phyloP scores from a whole-genome alignment of 2,797 vertebrate species.

The Philypnodon macrostomus region DNA sequence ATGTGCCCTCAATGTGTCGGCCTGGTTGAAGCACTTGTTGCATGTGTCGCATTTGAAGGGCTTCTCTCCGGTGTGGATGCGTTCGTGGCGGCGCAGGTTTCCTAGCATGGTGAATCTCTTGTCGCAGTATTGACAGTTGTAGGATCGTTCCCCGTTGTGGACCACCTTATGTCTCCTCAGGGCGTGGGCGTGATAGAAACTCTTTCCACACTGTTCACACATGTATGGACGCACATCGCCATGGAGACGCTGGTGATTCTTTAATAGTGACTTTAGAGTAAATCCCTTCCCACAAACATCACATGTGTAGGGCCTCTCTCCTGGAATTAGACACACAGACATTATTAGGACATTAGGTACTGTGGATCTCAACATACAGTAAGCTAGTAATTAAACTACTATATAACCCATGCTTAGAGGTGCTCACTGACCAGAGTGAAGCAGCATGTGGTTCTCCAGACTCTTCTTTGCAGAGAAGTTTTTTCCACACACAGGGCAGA shows the following conservation, averaged over 20 bases:
- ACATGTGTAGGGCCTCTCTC: conserved; percentile 68
- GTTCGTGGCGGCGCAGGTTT: conserved; percentile 80
- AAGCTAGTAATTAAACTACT: too few relatives aligned
- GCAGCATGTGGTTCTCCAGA: conserved; percentile 65
- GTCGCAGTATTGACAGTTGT: conserved; percentile 74
- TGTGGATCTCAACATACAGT: too few relatives aligned
- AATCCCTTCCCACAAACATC: conserved; percentile 69
- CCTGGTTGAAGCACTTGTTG: conserved; percentile 81
- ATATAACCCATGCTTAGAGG: too few relatives aligned
- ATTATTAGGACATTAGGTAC: too few relatives aligned
- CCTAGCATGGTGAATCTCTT: conserved; percentile 79
- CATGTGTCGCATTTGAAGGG: conserved; percentile 77
- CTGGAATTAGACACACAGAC: conserved; percentile 14
- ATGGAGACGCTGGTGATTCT: conserved; percentile 75
- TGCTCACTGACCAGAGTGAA: conserved; percentile 64
- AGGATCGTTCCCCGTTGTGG: conserved; percentile 75
- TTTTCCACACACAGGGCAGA: conserved; percentile 62
- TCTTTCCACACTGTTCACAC: conserved; percentile 77
- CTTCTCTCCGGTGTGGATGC: conserved; percentile 84
- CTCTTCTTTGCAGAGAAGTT: conserved; percentile 65
- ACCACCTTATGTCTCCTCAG: conserved; percentile 77
- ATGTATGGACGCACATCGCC: conserved; percentile 66
- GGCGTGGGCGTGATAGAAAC: conserved; percentile 74
- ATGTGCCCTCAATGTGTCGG: conserved; percentile 77
- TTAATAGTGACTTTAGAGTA: conserved; percentile 64